Conservation (phyloP, 2,888 invertebrate species). For the Teleiodes luculella region DNA sequence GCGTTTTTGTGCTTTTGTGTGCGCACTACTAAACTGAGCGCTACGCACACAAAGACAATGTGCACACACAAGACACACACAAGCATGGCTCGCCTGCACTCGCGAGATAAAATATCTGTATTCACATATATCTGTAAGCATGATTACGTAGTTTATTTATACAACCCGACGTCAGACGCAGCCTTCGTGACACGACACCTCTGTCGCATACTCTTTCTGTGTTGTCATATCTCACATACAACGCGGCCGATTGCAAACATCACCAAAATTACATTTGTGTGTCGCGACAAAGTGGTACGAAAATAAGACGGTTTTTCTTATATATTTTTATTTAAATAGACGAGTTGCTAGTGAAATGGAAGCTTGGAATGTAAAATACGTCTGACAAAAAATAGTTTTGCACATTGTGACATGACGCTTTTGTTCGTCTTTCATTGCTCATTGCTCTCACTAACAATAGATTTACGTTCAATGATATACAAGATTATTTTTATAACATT, state of each 20-base stretch:
- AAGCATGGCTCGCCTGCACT: too few species aligned
- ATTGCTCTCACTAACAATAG: too few species aligned
- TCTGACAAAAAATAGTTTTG: neutral
- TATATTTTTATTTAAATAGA: conserved; percentile 34
- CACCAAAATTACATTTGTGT: conserved; percentile 17
- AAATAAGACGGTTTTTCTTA: conserved; percentile 37
- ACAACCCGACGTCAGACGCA: neutral
- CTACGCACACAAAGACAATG: too few species aligned
- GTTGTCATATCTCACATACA: neutral
- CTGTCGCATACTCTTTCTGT: neutral
- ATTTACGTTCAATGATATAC: too few species aligned
- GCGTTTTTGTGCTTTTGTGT: too few species aligned
- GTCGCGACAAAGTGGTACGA: conserved; percentile 36
- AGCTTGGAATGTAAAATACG: conserved; percentile 8
- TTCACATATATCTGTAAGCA: too few species aligned
- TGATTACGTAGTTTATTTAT: neutral
- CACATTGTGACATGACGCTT: neutral
- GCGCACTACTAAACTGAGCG: too few species aligned
- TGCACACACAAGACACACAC: too few species aligned
- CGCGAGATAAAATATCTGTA: too few species aligned
- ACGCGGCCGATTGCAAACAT: conserved; percentile 12
- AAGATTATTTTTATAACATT: too few species aligned
- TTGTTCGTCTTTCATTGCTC: neutral
- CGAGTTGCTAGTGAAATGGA: conserved; percentile 33
- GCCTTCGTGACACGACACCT: neutral